Percentiles rank a stretch among this genome's conserved stretches.
phyloP scores from a whole-genome alignment of 2,888 invertebrate genomes.

The Napeogenes inachia region DNA sequence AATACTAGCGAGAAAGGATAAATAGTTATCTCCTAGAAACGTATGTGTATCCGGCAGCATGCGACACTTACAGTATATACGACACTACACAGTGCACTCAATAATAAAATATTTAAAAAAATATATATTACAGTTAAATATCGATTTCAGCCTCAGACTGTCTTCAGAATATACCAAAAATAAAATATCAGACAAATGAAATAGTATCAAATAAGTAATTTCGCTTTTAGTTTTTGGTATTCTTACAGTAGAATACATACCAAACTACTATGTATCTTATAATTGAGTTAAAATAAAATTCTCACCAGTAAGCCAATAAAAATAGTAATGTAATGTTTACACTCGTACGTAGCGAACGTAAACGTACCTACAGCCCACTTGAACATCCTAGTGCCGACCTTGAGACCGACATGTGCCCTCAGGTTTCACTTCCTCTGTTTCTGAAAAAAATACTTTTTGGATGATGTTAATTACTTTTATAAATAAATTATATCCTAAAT shows the following conservation, averaged over 20 bases:
- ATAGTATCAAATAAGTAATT: too few species aligned
- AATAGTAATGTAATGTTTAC: constrained; percentile 18
- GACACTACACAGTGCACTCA: constrained; percentile 9
- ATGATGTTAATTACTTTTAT: not conserved
- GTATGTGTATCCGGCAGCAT: constrained; percentile 61
- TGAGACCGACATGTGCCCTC: constrained; percentile 65
- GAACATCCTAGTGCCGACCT: constrained; percentile 73
- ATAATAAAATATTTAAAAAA: not conserved
- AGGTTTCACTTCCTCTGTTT: constrained; percentile 68
- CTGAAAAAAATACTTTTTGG: constrained; percentile 23
- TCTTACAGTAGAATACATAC: too few species aligned
- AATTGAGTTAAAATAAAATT: too few species aligned
- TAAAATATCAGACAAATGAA: too few species aligned
- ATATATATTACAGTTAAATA: too few species aligned
- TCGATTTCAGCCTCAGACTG: too few species aligned
- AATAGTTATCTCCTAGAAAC: constrained; percentile 61
- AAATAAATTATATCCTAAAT: too few species aligned
- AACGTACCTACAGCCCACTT: constrained; percentile 50
- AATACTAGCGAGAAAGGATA: constrained; percentile 39
- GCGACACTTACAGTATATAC: constrained; percentile 43
- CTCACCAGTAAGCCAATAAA: not conserved
- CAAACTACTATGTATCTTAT: too few species aligned
- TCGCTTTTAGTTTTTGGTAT: too few species aligned
- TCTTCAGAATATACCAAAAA: too few species aligned
- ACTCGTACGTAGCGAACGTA: constrained; percentile 30